Base-by-base conservation (phyloP, 2,113 vertebrate genomes). In the Ciconia stormi region DNA sequence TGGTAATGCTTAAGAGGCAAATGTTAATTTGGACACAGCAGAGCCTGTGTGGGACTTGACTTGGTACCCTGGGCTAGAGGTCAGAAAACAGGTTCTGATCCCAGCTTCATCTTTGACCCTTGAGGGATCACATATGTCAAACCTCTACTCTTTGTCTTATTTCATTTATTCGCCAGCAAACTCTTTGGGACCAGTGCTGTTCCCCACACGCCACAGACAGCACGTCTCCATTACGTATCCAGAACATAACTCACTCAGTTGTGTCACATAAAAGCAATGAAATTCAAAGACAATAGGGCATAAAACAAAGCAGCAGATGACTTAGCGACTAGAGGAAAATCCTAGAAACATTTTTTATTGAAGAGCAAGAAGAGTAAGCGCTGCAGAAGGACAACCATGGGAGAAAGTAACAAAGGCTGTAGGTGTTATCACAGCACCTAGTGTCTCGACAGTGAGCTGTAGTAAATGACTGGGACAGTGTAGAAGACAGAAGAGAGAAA, bases 251-350 rank as follows among this genome's bases (percentile, higher is more conserved):
- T 55, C 38, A 34, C 1, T 0, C 63, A 1, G 1, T 14, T 40
- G 7, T 10, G 7, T 49, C 32, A 23, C 34, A 50, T 7, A n/a
- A 25, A 82, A 70, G 36, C 0, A 0, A 72, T 27, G 11, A 76
- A 67, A 76, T 55, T n/a, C 56, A 80, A 50, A 72, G 38, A 61
- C 36, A 70, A 47, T 1, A 82, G 17, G 40, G 30, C 10, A 55
- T 53, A 22, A 86, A 82, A 61, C 26, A 72, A 81, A 84, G 61
- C 40, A 82, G 36, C 46, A 89, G n/a, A 52, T 67, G 70, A 47
- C 34, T 86, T 59, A 7, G 13, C 18, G 40, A 49, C 42, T 58
- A 42, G 42, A 29, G n/a, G 23, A 84, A 87, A 82, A 78, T n/a
- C 61, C 82, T 87, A 53, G 55, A 89, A 90, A 66, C 17, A 27